Conservation (phyloP, 2,888 invertebrate species). For the Bugula neritina region DNA sequence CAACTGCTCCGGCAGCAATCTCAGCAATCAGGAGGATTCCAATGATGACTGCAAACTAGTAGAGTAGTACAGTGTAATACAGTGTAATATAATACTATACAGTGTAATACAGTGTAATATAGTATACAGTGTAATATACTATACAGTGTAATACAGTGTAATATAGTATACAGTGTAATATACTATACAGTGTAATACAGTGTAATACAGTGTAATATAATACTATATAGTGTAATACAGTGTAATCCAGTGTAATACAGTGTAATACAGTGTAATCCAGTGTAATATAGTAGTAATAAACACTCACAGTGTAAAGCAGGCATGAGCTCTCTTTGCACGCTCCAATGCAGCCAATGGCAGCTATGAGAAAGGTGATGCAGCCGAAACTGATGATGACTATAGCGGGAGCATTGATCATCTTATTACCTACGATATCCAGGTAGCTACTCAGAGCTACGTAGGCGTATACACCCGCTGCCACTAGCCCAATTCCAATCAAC, state of each 20-base stretch:
- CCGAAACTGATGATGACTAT: constrained; percentile 4
- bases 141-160: too few relatives aligned
- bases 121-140: too few relatives aligned
- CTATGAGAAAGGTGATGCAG: constrained; percentile 3
- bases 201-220: too few relatives aligned
- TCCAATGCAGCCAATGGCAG: constrained; percentile 10
- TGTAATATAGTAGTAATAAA: too few relatives aligned
- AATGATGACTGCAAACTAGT: constrained; percentile 19
- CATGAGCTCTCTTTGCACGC: constrained; percentile 22
- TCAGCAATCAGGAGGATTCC: constrained; percentile 15
- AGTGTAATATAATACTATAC: too few relatives aligned
- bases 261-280: too few relatives aligned
- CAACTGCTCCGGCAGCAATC: neutral
- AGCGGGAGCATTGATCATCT: neutral
- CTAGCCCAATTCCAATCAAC: constrained; percentile 15
- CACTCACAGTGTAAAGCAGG: neutral
- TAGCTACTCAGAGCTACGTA: neutral
- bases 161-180: too few relatives aligned
- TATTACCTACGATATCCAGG: constrained; percentile 5
- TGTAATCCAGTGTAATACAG: too few relatives aligned
- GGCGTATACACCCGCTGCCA: constrained; percentile 2
- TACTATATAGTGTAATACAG: too few relatives aligned
- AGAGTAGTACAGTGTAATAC: too few relatives aligned
- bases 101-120: too few relatives aligned
- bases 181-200: too few relatives aligned